A percentile compares a stretch with the other conserved stretches of the same genome.
phyloP scores from a whole-genome alignment of 2,888 invertebrate species.

The Campoplex capitator region DNA sequence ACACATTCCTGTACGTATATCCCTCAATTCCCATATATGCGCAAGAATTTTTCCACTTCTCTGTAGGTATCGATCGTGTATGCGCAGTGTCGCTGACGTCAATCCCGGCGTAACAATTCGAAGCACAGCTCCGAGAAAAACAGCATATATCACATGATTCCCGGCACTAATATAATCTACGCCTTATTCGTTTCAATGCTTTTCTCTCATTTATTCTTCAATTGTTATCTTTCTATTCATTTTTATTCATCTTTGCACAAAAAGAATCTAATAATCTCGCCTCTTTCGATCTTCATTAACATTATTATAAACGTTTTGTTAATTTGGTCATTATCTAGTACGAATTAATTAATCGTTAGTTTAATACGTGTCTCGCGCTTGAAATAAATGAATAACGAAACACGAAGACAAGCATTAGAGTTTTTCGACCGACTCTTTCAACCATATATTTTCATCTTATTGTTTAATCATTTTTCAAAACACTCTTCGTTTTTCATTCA shows the following conservation, averaged over 20 bases:
- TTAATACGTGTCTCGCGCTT: conserved; percentile 44
- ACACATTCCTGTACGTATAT: background rate
- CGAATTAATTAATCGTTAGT: conserved; percentile 53
- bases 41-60: conserved; percentile 19
- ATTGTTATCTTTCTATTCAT: background rate
- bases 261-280: conserved; percentile 36
- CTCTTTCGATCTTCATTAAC: conserved; percentile 50
- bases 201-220: conserved; percentile 10
- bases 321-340: conserved; percentile 71
- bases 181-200: conserved; percentile 47
- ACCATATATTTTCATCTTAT: background rate
- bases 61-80: conserved; percentile 66
- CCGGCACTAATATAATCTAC: conserved; percentile 70
- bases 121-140: conserved; percentile 83
- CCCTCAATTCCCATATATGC: conserved; percentile 13
- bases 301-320: conserved; percentile 65
- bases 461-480: background rate
- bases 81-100: conserved; percentile 63
- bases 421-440: conserved; percentile 17
- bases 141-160: conserved; percentile 83
- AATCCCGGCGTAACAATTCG: conserved; percentile 78
- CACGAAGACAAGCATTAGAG: conserved; percentile 34
- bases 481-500: background rate
- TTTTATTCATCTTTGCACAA: conserved; percentile 14
- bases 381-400: conserved; percentile 18